Evolutionary conservation across 1,140 invertebrate genomes (phyloP), one percentile per base, ranked within the genome.

Genomic region (Dendroctonus ponderosae): DNA sequence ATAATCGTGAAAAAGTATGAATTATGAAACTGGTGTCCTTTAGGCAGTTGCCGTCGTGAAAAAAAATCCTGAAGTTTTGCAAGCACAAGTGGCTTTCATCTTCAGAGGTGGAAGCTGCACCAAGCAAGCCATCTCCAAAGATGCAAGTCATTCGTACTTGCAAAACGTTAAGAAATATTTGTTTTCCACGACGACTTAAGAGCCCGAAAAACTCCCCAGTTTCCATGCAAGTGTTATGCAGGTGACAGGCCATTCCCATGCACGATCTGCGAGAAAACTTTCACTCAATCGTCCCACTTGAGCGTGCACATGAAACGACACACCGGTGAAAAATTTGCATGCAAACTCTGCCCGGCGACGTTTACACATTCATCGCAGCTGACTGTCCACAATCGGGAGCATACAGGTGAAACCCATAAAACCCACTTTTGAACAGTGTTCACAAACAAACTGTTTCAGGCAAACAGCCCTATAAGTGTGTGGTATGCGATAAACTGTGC

Each of bases 391-490:
- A 82, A 85, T 62, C 79, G 87, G 44, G 84, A 84, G 51, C 89
- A 91, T 77, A 89, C 88, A 5, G 88, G 70, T 0, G 86, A 89
- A 69, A 86, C 39, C 38, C 26, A 26, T 26, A 26, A 26, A 26
- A 1, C 26, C 26, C 26, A 26, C 26, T 26, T 26, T 26, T 26
- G 26, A 26, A 26, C 26, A 43, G 37, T 48, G 1, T 26, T 26
- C 26, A 26, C 26, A 26, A 26, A 26, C 26, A 26, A 26, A 3
- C 5, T 53, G 4, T 66, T 66, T 51, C 38, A 67, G 66, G 70
- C 0, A 87, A 89, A 69, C 87, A 88, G 70, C 88, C 88, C 0
- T 89, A 86, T 72, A 83, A 82, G 70, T 89, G 88, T 72, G 80
- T 80, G 44, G 80, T 86, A 61, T 90, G 89, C 70, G 76, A 80